These are phyloP conservation scores for Mesocricetus auratus DNA, from an alignment of 2,113 vertebrate genomes.

Conservation along the genomic window DNA sequence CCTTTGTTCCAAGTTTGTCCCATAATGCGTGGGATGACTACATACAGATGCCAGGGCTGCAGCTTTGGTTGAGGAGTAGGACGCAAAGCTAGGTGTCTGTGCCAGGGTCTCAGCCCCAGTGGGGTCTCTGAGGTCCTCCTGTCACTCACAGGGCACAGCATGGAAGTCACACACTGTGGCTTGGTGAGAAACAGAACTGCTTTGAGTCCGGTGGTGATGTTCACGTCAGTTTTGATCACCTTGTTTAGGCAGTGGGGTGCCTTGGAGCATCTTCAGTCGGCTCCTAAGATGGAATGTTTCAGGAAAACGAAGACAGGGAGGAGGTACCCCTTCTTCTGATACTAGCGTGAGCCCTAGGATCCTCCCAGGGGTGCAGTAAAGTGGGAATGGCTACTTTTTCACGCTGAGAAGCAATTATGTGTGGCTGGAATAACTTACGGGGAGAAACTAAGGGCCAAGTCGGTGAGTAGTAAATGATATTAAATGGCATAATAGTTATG, in stretches of 20 bases:
- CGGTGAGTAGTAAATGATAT: background rate
- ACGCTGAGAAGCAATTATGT: background rate
- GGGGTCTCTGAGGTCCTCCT: background rate
- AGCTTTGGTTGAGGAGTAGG: background rate
- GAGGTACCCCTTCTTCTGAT: background rate
- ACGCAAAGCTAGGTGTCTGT: fast-evolving
- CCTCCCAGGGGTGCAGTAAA: background rate
- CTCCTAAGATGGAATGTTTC: background rate
- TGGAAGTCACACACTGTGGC: background rate
- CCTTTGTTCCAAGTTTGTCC: too few relatives aligned
- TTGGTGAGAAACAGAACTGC: background rate
- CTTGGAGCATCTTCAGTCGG: background rate
- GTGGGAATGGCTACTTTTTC: background rate
- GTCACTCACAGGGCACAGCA: background rate
- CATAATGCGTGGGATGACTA: too few relatives aligned
- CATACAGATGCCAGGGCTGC: background rate
- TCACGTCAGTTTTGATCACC: background rate
- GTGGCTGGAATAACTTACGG: background rate
- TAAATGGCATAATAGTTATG: background rate
- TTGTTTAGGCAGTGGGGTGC: background rate
- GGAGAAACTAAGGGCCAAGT: background rate
- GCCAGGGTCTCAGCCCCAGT: background rate
- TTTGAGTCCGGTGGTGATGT: background rate
- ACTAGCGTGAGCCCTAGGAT: background rate
- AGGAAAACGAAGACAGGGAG: background rate